These are phyloP conservation scores for Macropodus opercularis DNA, from an alignment of 2,797 vertebrate genomes.

Conservation along the genomic window DNA sequence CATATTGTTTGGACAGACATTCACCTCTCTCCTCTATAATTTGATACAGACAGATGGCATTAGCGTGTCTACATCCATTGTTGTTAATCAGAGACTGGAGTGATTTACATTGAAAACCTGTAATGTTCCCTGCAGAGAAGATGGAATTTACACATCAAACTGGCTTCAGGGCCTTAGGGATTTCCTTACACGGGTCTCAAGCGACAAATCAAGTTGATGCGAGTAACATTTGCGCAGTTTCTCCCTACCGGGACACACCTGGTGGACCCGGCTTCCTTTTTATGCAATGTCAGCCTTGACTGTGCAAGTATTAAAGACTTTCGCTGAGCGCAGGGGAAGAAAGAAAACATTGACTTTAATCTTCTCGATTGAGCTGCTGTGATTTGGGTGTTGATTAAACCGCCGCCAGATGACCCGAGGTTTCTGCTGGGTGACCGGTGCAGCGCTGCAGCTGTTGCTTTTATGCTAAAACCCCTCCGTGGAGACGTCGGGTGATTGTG, in stretches of 20 bases:
- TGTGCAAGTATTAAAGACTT: constrained; percentile 19
- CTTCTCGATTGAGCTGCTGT: constrained; percentile 76
- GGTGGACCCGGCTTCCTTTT: constrained; percentile 24
- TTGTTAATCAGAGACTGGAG: constrained; percentile 13
- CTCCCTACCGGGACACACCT: constrained; percentile 33
- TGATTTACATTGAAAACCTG: not conserved
- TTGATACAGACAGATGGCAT: constrained; percentile 9
- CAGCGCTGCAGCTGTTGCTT: constrained; percentile 78
- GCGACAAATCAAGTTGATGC: constrained; percentile 40
- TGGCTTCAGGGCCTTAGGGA: constrained; percentile 8
- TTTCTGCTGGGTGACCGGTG: constrained; percentile 72
- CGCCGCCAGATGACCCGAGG: constrained; percentile 73
- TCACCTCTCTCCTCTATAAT: constrained; percentile 12
- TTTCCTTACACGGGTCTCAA: constrained; percentile 29
- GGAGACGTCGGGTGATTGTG: constrained; percentile 62
- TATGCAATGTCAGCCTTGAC: constrained; percentile 31
- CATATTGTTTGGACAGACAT: constrained; percentile 17
- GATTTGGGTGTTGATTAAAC: constrained; percentile 87
- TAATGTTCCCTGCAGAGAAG: not conserved
- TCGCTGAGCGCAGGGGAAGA: constrained; percentile 9
- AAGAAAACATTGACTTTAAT: constrained; percentile 76
- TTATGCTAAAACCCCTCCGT: constrained; percentile 72
- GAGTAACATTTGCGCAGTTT: constrained; percentile 32
- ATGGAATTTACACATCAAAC: constrained; percentile 29
- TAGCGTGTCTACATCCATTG: not conserved